Conservation (phyloP, 2,113 vertebrate genomes). For the Hippocampus abdominalis region DNA sequence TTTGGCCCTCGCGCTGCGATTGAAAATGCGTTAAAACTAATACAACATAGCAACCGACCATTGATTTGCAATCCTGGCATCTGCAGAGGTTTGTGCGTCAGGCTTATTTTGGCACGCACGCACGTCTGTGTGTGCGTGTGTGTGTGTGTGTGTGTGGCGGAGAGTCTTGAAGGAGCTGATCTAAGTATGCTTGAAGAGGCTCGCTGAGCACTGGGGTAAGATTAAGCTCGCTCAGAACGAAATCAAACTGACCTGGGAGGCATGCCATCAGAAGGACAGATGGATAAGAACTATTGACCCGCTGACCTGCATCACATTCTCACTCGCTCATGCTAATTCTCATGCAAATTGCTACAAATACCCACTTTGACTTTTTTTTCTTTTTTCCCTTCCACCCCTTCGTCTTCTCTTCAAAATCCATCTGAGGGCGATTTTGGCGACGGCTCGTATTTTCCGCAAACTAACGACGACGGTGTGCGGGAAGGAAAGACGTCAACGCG, state of each 20-base stretch:
- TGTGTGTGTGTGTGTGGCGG: slow-evolving; percentile 23
- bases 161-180: slow-evolving; percentile 66
- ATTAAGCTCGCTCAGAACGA: slow-evolving; percentile 66
- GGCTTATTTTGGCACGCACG: slow-evolving; percentile 20
- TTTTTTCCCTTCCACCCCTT: background rate
- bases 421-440: background rate
- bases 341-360: slow-evolving; percentile 66
- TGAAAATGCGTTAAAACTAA: slow-evolving; percentile 16
- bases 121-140: slow-evolving; percentile 9
- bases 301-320: slow-evolving; percentile 68
- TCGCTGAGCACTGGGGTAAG: slow-evolving; percentile 66
- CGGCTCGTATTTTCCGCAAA: background rate
- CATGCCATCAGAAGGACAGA: slow-evolving; percentile 74
- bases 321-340: slow-evolving; percentile 63
- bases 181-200: slow-evolving; percentile 66
- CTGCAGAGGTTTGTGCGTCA: slow-evolving; percentile 6
- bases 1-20: background rate
- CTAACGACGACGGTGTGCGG: background rate
- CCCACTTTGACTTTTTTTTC: slow-evolving; percentile 44
- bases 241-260: slow-evolving; percentile 67
- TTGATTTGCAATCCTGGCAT: slow-evolving; percentile 7
- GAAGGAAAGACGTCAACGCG: slow-evolving; percentile 8
- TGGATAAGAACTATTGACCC: slow-evolving; percentile 74
- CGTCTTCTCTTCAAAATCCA: background rate
- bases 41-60: slow-evolving; percentile 16